Conservation (phyloP, 1,140 invertebrate genomes). For the Coptotermes formosanus region DNA sequence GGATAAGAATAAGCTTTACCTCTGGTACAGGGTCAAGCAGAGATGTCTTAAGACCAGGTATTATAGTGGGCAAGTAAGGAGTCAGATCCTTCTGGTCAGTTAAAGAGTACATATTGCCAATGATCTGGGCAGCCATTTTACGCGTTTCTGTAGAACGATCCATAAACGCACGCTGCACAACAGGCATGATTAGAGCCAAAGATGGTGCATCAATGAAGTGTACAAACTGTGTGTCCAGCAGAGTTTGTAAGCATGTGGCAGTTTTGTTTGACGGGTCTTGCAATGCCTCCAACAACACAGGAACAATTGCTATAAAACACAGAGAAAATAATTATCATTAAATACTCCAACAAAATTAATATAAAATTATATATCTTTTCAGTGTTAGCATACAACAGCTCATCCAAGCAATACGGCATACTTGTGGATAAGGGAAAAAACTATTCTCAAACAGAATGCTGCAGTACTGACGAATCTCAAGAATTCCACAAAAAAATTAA, state of each 20-base stretch:
- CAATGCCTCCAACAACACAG: conserved; percentile 85
- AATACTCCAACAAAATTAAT: conserved; percentile 11
- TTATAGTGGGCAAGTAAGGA: conserved; percentile 94
- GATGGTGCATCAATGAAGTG: conserved; percentile 99
- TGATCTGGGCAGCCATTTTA: conserved; percentile 99
- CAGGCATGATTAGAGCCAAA: conserved; percentile 97
- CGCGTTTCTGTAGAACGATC: conserved; percentile 96
- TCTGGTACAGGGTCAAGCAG: conserved; percentile 97
- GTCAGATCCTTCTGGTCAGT: conserved; percentile 98
- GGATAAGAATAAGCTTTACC: conserved; percentile 48
- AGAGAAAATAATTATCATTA: conserved; percentile 37
- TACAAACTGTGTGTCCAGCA: conserved; percentile 97
- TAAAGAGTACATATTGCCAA: conserved; percentile 99
- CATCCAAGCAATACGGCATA: too few relatives aligned
- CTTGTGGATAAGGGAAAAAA: too few relatives aligned
- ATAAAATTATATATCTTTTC: neutral
- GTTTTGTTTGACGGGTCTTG: conserved; percentile 98
- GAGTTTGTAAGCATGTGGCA: conserved; percentile 82
- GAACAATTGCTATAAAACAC: conserved; percentile 72
- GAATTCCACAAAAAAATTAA: too few relatives aligned
- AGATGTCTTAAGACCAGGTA: conserved; percentile 95
- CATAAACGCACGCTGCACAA: conserved; percentile 95
- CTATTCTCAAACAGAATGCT: too few relatives aligned
- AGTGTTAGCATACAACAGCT: too few relatives aligned
- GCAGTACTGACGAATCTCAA: too few relatives aligned